Conservation (phyloP, 2,113 vertebrate species). For the Lepidothrix coronata region DNA sequence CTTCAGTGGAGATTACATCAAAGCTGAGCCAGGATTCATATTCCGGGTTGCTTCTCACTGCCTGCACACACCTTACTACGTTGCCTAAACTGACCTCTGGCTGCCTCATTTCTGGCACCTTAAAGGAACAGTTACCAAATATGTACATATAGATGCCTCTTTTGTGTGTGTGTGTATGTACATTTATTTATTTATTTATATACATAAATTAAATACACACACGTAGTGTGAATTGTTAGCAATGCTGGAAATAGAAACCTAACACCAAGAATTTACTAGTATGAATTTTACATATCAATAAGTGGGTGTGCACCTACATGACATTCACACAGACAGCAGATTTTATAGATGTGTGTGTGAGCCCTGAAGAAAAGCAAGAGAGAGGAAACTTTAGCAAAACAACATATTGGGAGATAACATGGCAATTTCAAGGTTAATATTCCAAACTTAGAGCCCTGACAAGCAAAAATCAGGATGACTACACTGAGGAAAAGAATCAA, state of each 20-base stretch:
- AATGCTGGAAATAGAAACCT: not conserved
- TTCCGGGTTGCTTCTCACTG: not conserved
- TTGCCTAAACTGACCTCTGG: not conserved
- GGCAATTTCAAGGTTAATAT: not conserved
- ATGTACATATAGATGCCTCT: not conserved
- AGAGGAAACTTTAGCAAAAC: not conserved
- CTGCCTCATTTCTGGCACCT: not conserved
- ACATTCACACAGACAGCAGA: not conserved
- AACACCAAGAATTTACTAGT: not conserved
- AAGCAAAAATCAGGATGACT: not conserved
- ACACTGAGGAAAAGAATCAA: not conserved
- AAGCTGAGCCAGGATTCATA: not conserved
- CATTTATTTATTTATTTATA: not conserved
- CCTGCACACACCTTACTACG: not conserved
- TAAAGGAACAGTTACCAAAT: not conserved
- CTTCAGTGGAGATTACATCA: not conserved
- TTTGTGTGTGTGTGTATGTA: not conserved
- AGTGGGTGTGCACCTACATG: fast-evolving
- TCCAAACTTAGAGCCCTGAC: not conserved
- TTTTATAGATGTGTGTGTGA: not conserved
- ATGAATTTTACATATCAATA: not conserved
- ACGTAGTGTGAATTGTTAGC: not conserved
- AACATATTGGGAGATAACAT: not conserved
- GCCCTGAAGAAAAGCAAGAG: not conserved
- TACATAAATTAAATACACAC: not conserved